Base-by-base conservation (phyloP, 1,140 invertebrate species). In the Onthophagus taurus region DNA sequence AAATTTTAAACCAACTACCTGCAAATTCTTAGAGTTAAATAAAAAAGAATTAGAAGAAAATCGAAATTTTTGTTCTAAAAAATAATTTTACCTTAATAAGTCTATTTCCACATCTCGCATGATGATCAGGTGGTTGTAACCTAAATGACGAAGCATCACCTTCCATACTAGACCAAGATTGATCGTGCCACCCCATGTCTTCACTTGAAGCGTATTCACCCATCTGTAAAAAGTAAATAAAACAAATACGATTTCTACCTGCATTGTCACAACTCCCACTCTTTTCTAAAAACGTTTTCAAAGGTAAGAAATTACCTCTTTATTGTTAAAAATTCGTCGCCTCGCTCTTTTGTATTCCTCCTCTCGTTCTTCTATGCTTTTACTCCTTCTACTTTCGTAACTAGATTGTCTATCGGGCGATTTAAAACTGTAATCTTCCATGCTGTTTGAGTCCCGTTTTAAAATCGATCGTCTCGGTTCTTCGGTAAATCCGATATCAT, bases 341-440 rank as follows among this genome's bases (percentile, higher is more conserved):
- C 85, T 70, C 17, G 78, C 84, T 55, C 81, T 78, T 55, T 89
- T 84, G 63, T 92, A 92, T 49, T 91, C 86, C 54, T 84, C 81
- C 59, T 92, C 87, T 17, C 90, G 69, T 64, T 94, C 89, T 64
- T 94, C 89, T 57, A 91, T 85, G 52, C 87, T 92, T 64, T 90
- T 89, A 59, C 83, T 87, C 31, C 85, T 72, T 41, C 81, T 71
- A 45, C 75, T 78, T 48, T 83, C 78, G 37, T 76, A 73, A 12
- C 75, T 72, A 29, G 68, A 72, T 54, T 76, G 59, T 45, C 79
- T 61, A 51, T 85, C 81, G 0, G 63, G 60, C 21, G 69, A 75
- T 51, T 77, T 77, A 48, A 73, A 76, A 18, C 68, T 69, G 42
- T 69, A 74, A 48, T 87, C 82, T 50, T 89, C 86, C 54, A 85